phyloP scores from a whole-genome alignment of 2,113 vertebrate species.

The Mesitornis unicolor region DNA sequence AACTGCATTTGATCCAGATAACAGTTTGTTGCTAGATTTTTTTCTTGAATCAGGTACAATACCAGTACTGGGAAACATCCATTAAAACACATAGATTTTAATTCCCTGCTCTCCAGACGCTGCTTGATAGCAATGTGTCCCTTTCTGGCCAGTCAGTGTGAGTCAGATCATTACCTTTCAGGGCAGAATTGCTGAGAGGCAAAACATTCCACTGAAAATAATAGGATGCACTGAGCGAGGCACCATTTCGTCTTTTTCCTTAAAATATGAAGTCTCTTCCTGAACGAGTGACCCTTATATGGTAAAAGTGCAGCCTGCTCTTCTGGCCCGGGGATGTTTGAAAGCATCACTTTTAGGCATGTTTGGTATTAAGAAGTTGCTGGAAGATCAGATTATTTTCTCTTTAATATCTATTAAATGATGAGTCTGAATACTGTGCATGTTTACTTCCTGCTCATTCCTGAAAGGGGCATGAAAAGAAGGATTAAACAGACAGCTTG shows the following conservation, averaged over 20 bases:
- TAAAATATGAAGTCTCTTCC: not conserved
- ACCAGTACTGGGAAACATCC: not conserved
- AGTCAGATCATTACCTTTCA: slow-evolving; percentile 23
- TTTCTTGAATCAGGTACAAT: not conserved
- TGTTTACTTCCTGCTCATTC: slow-evolving; percentile 62
- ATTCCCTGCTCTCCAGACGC: not conserved
- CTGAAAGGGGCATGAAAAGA: slow-evolving; percentile 27
- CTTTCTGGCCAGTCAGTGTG: not conserved
- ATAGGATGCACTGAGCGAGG: not conserved
- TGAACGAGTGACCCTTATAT: not conserved
- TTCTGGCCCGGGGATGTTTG: not conserved
- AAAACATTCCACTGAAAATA: not conserved
- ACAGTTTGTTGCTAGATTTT: not conserved
- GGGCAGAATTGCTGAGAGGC: not conserved
- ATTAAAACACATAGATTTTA: not conserved
- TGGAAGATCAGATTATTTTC: slow-evolving; percentile 38
- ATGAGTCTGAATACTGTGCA: not conserved
- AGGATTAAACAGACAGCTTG: not conserved
- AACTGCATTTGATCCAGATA: not conserved
- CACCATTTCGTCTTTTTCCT: not conserved
- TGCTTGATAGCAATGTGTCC: not conserved
- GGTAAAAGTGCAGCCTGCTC: not conserved
- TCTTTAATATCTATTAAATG: slow-evolving; percentile 50
- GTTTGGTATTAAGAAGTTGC: not conserved
- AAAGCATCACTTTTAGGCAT: not conserved